phyloP scores from a whole-genome alignment of 2,113 vertebrate genomes.

The Limanda limanda region DNA sequence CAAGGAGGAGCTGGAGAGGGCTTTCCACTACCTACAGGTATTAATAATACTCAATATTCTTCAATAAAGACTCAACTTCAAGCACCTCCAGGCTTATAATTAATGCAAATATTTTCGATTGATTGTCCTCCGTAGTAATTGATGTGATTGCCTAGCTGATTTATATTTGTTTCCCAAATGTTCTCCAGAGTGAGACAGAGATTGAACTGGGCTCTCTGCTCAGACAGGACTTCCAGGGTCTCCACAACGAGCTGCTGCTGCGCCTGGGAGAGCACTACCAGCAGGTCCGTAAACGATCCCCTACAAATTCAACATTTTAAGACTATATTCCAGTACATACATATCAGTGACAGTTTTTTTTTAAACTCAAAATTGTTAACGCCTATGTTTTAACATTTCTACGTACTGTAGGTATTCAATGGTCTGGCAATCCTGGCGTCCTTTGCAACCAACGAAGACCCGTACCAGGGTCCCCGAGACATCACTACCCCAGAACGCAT shows the following conservation, averaged over 20 bases:
- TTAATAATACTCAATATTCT: background rate
- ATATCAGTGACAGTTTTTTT: background rate
- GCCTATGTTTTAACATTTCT: background rate
- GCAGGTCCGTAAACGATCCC: conserved; percentile 80
- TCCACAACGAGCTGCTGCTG: conserved; percentile 95
- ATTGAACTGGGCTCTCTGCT: conserved; percentile 95
- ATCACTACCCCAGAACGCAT: conserved; percentile 91
- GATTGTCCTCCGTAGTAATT: background rate
- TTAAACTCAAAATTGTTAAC: background rate
- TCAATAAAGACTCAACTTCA: no score
- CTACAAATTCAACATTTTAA: background rate
- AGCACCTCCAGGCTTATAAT: background rate
- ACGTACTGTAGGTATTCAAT: conserved; percentile 84
- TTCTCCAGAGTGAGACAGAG: conserved; percentile 92
- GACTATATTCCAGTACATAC: background rate
- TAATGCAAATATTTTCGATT: background rate
- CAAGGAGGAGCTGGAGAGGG: conserved; percentile 93
- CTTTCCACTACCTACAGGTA: conserved; percentile 97
- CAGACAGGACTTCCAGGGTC: conserved; percentile 96
- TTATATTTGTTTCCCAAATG: conserved; percentile 1
- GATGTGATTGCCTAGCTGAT: background rate
- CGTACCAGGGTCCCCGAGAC: conserved; percentile 90
- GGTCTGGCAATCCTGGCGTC: conserved; percentile 96
- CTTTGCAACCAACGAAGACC: conserved; percentile 94
- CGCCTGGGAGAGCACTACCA: conserved; percentile 96